Evolutionary conservation across 2,888 invertebrate species (phyloP).

Genomic region (Digitonthophagus gazella): DNA sequence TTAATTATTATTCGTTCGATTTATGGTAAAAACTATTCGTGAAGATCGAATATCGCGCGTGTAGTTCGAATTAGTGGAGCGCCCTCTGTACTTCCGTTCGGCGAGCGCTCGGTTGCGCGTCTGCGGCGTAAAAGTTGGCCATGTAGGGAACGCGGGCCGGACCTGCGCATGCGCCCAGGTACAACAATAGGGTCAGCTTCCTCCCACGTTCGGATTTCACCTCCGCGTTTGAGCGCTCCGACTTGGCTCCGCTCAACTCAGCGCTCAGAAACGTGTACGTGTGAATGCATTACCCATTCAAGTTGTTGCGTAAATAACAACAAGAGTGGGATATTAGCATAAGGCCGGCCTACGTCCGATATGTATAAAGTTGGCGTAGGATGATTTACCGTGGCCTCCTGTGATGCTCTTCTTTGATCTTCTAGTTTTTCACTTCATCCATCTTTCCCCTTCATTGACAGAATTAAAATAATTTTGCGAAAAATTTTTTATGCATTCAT

Average conservation of each 20-base stretch:
- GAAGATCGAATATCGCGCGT: too few relatives aligned
- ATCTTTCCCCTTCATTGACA: too few relatives aligned
- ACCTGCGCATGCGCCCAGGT: slow-evolving; percentile 35
- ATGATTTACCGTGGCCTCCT: slow-evolving; percentile 3
- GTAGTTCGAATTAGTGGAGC: background rate
- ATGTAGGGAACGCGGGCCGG: slow-evolving; percentile 26
- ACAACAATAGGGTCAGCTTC: slow-evolving; percentile 41
- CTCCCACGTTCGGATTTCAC: slow-evolving; percentile 39
- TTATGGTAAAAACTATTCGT: too few relatives aligned
- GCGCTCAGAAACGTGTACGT: slow-evolving; percentile 5
- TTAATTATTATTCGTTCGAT: too few relatives aligned
- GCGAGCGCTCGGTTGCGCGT: slow-evolving; percentile 3
- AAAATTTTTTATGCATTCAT: too few relatives aligned
- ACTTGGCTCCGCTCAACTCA: background rate
- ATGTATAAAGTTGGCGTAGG: slow-evolving; percentile 6
- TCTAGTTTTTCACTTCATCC: too few relatives aligned
- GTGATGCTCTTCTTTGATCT: too few relatives aligned
- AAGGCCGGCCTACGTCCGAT: slow-evolving; percentile 21
- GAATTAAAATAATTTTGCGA: too few relatives aligned
- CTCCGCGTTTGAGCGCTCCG: background rate
- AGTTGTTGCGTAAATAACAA: slow-evolving; percentile 39
- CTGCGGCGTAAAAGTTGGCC: slow-evolving; percentile 18
- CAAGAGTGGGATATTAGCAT: slow-evolving; percentile 32
- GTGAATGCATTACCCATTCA: slow-evolving; percentile 37
- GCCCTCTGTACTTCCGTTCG: background rate